Percentiles rank a stretch among this genome's conserved stretches.
phyloP scores from a whole-genome alignment of 2,113 vertebrate species.

The Mustelus asterias region DNA sequence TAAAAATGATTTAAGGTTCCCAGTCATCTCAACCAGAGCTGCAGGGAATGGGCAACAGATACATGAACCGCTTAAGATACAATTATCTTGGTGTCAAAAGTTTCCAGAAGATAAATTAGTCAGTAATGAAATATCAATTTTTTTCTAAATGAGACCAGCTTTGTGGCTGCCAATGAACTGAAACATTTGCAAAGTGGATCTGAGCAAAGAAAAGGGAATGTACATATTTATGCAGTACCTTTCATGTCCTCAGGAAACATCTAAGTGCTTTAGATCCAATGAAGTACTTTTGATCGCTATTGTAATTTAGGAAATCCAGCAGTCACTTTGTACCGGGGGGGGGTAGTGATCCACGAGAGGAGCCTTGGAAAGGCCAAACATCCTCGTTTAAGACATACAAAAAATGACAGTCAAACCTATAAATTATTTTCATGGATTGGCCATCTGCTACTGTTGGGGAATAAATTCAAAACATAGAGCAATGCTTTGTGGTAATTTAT shows the following conservation, averaged over 20 bases:
- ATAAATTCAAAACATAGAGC: neutral
- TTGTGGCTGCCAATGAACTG: neutral
- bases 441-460: neutral
- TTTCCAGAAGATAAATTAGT: neutral
- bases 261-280: neutral
- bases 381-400: neutral
- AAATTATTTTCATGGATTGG: neutral
- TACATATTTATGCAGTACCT: neutral
- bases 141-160: neutral
- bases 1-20: no score
- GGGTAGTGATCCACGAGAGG: no score
- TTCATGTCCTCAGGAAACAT: neutral
- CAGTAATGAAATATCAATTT: neutral
- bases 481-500: neutral
- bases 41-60: no score
- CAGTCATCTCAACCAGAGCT: no score
- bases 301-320: neutral
- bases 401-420: neutral
- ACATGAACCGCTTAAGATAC: no score
- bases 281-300: neutral
- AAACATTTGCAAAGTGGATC: neutral
- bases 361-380: no score
- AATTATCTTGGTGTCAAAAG: neutral
- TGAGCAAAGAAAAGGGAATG: neutral
- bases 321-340: neutral